Conservation (phyloP, 1,140 invertebrate species). For the Eubasilissa regina region DNA sequence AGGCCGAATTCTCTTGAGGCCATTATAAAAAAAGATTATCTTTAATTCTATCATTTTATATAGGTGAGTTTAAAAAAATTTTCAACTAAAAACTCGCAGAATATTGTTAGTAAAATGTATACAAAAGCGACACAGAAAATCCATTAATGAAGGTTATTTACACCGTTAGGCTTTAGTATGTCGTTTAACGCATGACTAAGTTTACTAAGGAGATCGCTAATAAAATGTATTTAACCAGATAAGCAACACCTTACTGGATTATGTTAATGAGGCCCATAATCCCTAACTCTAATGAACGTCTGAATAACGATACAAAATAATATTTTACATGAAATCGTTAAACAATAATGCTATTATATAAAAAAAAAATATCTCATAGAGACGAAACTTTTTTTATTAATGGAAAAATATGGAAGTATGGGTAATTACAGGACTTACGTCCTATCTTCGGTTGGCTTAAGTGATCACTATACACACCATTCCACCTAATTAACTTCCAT, state of each 20-base stretch:
- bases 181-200: slow-evolving; percentile 25
- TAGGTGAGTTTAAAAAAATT: slow-evolving; percentile 1
- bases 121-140: slow-evolving; percentile 20
- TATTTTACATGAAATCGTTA: too few relatives aligned
- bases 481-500: too few relatives aligned
- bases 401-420: too few relatives aligned
- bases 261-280: slow-evolving; percentile 5
- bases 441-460: too few relatives aligned
- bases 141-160: slow-evolving; percentile 20
- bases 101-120: not conserved
- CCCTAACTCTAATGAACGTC: too few relatives aligned
- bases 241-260: slow-evolving; percentile 35
- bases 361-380: too few relatives aligned
- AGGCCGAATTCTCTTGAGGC: too few relatives aligned
- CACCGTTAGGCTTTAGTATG: slow-evolving; percentile 14
- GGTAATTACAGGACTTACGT: too few relatives aligned
- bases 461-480: too few relatives aligned
- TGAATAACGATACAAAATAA: too few relatives aligned
- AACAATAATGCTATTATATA: too few relatives aligned
- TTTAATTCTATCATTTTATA: slow-evolving; percentile 6
- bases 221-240: slow-evolving; percentile 33
- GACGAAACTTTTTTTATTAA: too few relatives aligned
- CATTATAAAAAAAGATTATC: slow-evolving; percentile 8
- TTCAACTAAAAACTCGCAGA: not conserved
- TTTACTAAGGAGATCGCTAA: slow-evolving; percentile 3